phyloP scores from a whole-genome alignment of 2,888 invertebrate genomes.

The Nasonia oneida region DNA sequence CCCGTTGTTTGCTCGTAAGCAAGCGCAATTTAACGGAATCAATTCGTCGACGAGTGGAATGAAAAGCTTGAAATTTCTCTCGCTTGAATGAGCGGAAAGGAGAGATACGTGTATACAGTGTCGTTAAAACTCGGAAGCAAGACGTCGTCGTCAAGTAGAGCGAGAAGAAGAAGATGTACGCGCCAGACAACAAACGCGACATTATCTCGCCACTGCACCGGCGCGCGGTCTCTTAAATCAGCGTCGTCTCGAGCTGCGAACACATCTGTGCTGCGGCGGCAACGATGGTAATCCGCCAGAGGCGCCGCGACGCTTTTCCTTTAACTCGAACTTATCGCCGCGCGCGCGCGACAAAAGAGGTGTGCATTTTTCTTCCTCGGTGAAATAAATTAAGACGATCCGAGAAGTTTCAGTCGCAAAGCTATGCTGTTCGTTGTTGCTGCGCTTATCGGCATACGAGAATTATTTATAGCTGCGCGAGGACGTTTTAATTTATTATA shows the following conservation, averaged over 20 bases:
- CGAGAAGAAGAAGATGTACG: background rate
- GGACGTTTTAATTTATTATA: too few relatives aligned
- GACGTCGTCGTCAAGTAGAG: background rate
- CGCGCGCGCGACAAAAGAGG: background rate
- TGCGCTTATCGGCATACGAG: background rate
- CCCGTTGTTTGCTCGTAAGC: too few relatives aligned
- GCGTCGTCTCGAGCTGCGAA: background rate
- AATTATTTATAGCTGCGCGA: too few relatives aligned
- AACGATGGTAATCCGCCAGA: background rate
- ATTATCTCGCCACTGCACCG: background rate
- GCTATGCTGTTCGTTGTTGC: too few relatives aligned
- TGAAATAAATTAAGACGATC: background rate
- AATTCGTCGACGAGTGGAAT: too few relatives aligned
- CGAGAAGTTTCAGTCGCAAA: too few relatives aligned
- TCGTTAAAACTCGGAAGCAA: background rate
- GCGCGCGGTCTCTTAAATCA: background rate
- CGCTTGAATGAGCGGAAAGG: background rate
- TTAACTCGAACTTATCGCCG: background rate
- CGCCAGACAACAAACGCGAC: background rate
- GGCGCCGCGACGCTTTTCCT: constrained; percentile 2
- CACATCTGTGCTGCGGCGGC: too few relatives aligned
- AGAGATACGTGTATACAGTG: background rate
- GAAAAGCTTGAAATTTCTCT: too few relatives aligned
- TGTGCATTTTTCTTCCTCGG: background rate
- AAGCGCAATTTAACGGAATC: too few relatives aligned